Percentiles rank a stretch among this genome's conserved stretches.
Conservation (phyloP, 2,113 vertebrate species). For the Scartelaos histophorus region DNA sequence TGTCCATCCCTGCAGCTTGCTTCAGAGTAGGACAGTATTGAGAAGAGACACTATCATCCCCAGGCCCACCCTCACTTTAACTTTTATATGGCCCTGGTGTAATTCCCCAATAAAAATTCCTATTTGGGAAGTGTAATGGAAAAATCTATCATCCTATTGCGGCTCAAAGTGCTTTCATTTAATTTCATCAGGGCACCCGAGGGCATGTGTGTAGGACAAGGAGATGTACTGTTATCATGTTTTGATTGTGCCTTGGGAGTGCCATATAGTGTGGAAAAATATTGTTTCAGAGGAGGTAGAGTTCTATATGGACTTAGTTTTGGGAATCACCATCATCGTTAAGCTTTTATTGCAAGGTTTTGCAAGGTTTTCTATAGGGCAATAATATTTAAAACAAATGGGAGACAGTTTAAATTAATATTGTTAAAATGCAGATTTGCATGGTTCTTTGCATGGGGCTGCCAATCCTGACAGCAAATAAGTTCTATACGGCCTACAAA, state of each 20-base stretch:
- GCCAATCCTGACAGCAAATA: too few relatives aligned
- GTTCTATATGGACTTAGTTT: neutral
- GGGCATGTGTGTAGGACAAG: constrained; percentile 2
- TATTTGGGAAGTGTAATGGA: constrained; percentile 12
- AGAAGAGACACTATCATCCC: neutral
- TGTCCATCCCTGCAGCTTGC: constrained; percentile 9
- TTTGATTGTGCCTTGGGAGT: constrained; percentile 11
- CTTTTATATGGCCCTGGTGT: neutral
- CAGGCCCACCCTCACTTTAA: neutral
- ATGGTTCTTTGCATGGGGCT: too few relatives aligned
- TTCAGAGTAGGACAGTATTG: neutral
- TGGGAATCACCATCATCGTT: too few relatives aligned
- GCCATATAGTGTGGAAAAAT: neutral
- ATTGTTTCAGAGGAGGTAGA: neutral
- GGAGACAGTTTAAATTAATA: too few relatives aligned
- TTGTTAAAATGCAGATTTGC: too few relatives aligned
- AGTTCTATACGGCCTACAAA: too few relatives aligned
- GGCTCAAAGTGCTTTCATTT: constrained; percentile 45
- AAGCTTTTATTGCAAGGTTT: too few relatives aligned
- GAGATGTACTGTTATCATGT: constrained; percentile 14
- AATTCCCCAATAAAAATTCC: constrained; percentile 13
- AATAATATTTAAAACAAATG: too few relatives aligned
- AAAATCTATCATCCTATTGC: constrained; percentile 39
- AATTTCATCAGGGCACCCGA: constrained; percentile 44
- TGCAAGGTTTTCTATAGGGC: too few relatives aligned